phyloP scores from a whole-genome alignment of 2,113 vertebrate genomes.

The Ailurus styani region DNA sequence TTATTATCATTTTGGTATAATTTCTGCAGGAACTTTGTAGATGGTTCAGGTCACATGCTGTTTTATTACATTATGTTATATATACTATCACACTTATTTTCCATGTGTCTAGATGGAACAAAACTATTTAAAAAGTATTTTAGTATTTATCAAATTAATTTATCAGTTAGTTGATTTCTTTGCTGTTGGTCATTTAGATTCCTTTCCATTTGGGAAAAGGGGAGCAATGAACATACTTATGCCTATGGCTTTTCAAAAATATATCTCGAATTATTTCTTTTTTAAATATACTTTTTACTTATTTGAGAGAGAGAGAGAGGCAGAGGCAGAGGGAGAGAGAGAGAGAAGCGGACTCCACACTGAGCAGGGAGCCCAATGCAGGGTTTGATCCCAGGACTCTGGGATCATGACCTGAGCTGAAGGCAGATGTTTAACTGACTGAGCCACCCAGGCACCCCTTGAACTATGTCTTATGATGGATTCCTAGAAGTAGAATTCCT shows the following conservation, averaged over 20 bases:
- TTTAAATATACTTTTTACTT: too few species aligned
- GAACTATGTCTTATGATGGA: background rate
- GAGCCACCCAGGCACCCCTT: too few species aligned
- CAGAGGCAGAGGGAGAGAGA: too few species aligned
- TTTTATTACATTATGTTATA: background rate
- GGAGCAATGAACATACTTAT: background rate
- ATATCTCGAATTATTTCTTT: background rate
- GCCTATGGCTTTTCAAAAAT: background rate
- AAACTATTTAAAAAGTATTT: background rate
- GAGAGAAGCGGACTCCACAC: too few species aligned
- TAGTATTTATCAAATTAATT: slow-evolving; percentile 2
- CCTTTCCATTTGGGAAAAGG: background rate
- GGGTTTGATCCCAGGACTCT: too few species aligned
- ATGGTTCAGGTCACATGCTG: background rate
- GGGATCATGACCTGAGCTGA: too few species aligned
- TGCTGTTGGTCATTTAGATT: background rate
- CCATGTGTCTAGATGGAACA: background rate
- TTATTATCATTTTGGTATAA: background rate
- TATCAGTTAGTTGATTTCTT: background rate
- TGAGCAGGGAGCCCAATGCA: too few species aligned
- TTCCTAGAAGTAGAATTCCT: background rate
- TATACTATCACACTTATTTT: background rate
- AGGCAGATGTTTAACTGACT: too few species aligned
- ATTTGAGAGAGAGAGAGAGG: too few species aligned
- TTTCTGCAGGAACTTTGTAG: background rate